A percentile compares a stretch with the other conserved stretches of the same genome.
These are phyloP conservation scores for Heliconius congener DNA, from an alignment of 1,140 invertebrate species.

Conservation along the genomic window DNA sequence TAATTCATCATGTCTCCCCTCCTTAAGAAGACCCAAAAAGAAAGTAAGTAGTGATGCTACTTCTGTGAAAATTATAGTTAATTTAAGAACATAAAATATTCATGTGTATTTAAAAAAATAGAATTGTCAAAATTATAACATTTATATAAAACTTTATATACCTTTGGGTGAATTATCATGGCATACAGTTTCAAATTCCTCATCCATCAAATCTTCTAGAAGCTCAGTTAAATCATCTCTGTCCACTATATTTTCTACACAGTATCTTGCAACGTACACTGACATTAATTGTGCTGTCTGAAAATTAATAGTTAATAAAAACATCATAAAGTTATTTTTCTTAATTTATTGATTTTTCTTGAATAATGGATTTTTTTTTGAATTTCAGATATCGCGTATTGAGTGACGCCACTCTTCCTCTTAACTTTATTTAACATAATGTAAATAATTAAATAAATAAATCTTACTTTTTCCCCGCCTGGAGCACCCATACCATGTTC, in stretches of 20 bases:
- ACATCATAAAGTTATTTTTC: background rate
- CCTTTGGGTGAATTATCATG: constrained; percentile 84
- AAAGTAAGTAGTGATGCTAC: constrained; percentile 60
- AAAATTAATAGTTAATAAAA: constrained; percentile 26
- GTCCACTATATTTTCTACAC: constrained; percentile 82
- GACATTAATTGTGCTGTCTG: constrained; percentile 83
- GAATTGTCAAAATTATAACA: too few species aligned
- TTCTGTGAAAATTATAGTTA: constrained; percentile 54
- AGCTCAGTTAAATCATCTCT: constrained; percentile 82
- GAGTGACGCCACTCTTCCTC: too few species aligned
- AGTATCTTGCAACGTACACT: constrained; percentile 83
- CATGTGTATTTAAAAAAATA: too few species aligned
- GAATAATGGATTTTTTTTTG: too few species aligned
- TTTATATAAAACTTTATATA: constrained; percentile 26
- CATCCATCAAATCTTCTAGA: constrained; percentile 84
- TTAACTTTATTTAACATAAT: too few species aligned
- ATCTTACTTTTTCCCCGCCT: constrained; percentile 82
- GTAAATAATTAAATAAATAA: background rate
- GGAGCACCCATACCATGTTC: constrained; percentile 86
- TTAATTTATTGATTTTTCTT: too few species aligned
- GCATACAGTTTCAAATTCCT: constrained; percentile 85
- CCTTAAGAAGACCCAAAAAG: constrained; percentile 63
- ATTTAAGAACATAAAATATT: constrained; percentile 15
- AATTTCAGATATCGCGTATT: too few species aligned
- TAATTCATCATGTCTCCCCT: constrained; percentile 67